Percentiles rank a stretch among this genome's conserved stretches.
These are phyloP conservation scores for Drosophila repletoides DNA, from an alignment of 1,140 invertebrate species.

Conservation along the genomic window DNA sequence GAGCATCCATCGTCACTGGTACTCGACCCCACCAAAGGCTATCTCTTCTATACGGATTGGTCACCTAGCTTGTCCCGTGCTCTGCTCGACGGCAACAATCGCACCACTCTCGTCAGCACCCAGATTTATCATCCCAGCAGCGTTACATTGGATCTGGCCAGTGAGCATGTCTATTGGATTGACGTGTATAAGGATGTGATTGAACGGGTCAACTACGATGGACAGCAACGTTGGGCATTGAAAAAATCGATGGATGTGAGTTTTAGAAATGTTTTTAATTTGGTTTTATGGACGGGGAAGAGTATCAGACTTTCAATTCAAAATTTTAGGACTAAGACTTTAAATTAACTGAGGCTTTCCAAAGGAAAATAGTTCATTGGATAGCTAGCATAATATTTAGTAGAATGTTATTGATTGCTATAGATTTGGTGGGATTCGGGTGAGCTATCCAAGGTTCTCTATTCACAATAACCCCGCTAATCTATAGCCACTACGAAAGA, in stretches of 20 bases:
- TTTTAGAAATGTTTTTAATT: too few relatives aligned
- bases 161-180: conserved; percentile 89
- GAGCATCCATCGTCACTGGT: conserved; percentile 90
- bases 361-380: too few relatives aligned
- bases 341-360: too few relatives aligned
- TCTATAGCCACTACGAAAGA: too few relatives aligned
- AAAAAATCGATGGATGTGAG: conserved; percentile 84
- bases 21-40: conserved; percentile 91
- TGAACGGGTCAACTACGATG: conserved; percentile 88
- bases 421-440: too few relatives aligned
- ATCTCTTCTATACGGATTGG: conserved; percentile 91
- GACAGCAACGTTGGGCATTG: conserved; percentile 86
- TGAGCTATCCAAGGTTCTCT: too few relatives aligned
- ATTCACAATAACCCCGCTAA: too few relatives aligned
- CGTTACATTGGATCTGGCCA: conserved; percentile 88
- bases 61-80: conserved; percentile 87
- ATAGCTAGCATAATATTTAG: too few relatives aligned
- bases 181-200: conserved; percentile 90
- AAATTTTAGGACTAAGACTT: too few relatives aligned
- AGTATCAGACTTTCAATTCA: too few relatives aligned
- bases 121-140: conserved; percentile 90
- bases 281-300: too few relatives aligned
- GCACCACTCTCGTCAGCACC: conserved; percentile 84
- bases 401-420: too few relatives aligned
- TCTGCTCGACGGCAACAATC: conserved; percentile 85